Base-by-base conservation (phyloP, 2,797 vertebrate species). In the Takifugu ocellatus region DNA sequence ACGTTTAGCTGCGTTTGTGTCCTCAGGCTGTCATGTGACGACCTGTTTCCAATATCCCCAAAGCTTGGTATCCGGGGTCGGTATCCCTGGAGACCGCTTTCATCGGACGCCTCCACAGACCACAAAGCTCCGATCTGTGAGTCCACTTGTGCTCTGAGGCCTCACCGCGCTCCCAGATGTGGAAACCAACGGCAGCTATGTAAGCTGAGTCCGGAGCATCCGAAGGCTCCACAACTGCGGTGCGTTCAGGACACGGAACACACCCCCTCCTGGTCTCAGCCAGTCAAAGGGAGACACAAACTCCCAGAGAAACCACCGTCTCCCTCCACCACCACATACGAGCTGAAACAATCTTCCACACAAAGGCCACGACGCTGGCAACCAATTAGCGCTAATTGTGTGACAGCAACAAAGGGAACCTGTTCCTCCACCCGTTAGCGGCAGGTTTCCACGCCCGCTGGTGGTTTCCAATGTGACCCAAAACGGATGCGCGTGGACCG, bases 211-310 rank as follows among this genome's bases (percentile, higher is more conserved):
- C 76, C 16, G 77, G 62, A 65, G 21, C 1, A 59, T 11, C 49
- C 79, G 80, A 82, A 39, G 79, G 29, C 74, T 83, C 61, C 50
- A 9, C 51, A 33, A 55, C 68, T 63, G 65, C 56, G 9, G 71
- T 52, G 74, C 55, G 74, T 62, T 77, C 27, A 49, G 63, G 69
- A 69, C 39, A 26, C 16, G 60, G 69, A 82, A 74, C 70, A 63
- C 75, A 77, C 62, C 64, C 72, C 88, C 84, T 15, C 52, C 85
- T 61, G 77, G 63, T 56, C 86, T 84, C 81, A 85, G 81, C 72
- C 73, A 76, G 77, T 85, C 84, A 85, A 77, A 81, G 60, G 63
- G 70, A 72, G 80, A 84, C 86, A 87, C 21, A 21, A 85, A 56
- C 64, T 50, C 54, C 36, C 47, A 25, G 17, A 84, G 56, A 79